Conservation (phyloP, 1,140 invertebrate species). For the Rhopalosiphum padi region DNA sequence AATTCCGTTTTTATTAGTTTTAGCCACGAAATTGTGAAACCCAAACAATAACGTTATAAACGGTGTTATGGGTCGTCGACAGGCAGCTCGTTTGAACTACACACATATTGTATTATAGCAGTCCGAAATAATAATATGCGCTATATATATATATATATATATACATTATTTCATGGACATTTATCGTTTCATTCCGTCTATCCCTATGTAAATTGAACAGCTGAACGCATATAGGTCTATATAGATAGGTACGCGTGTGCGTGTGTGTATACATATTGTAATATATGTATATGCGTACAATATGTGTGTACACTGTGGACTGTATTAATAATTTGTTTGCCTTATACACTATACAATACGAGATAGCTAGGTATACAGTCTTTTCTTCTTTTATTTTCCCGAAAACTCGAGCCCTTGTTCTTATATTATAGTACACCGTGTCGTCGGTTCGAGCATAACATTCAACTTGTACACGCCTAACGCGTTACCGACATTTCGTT, state of each 20-base stretch:
- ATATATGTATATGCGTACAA: not conserved
- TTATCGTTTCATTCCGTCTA: not conserved
- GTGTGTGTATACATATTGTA: not conserved
- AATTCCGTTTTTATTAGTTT: not conserved
- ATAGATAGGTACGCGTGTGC: not conserved
- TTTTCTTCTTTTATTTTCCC: not conserved
- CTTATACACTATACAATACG: not conserved
- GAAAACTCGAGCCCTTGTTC: not conserved
- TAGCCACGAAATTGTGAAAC: not conserved
- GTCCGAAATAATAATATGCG: not conserved
- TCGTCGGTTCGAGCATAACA: not conserved
- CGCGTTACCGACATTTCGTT: not conserved
- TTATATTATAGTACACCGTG: not conserved
- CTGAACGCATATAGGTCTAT: not conserved
- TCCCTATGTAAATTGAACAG: not conserved
- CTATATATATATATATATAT: too few relatives aligned
- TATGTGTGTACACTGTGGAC: not conserved
- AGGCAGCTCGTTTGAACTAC: not conserved
- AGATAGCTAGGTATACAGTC: not conserved
- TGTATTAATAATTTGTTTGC: slow-evolving; percentile 28
- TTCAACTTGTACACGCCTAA: not conserved
- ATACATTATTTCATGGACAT: not conserved
- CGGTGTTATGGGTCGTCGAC: not conserved
- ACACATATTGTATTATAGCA: not conserved
- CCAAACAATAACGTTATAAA: not conserved